Base-by-base conservation (phyloP, 2,113 vertebrate species). In the Spheniscus mendiculus region DNA sequence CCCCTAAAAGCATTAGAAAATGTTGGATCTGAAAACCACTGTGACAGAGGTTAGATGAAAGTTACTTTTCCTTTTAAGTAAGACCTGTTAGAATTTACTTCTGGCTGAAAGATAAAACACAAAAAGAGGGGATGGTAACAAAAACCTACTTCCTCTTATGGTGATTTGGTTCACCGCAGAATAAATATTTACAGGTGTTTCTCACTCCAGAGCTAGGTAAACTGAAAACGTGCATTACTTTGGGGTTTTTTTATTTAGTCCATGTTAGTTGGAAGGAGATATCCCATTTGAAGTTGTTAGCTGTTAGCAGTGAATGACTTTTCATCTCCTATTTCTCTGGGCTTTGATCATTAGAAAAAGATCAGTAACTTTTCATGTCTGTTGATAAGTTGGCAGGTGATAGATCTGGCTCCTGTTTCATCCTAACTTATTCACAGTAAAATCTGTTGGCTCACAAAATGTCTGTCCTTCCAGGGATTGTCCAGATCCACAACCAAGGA, bases 171-270 rank as follows among this genome's bases (percentile, higher is more conserved):
- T 96, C 22, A 30, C 18, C 12, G 5, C 78, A 91, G 63, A 83
- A 79, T 52, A 93, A 90, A 70, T 96, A 83, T 63, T 89, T 77
- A 84, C 82, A 85, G 72, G 90, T 89, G 84, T 84, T 87, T 94
- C 92, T 93, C 62, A 55, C 72, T 88, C 67, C 58, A 78, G 58
- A 92, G 55, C 70, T 79, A 44, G 61, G 87, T 47, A 89, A 88
- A 53, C 52, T 65, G 34, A 76, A 96, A 70, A 77, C 36, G 34
- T 11, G 3, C 44, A 87, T 69, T 53, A 23, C 22, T 65, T 92
- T 38, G n/a, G 20, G 58, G 27, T 62, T 76, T 92, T 92, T 79
- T 62, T 76, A 91, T 92, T 76, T 30, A 88, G 62, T 27, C 29
- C 2, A 2, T 7, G 44, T 44, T 40, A 65, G 80, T 73, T 90